A percentile compares a stretch with the other conserved stretches of the same genome.
Evolutionary conservation across 2,113 vertebrate genomes (phyloP).

Genomic region (Calcarius ornatus): DNA sequence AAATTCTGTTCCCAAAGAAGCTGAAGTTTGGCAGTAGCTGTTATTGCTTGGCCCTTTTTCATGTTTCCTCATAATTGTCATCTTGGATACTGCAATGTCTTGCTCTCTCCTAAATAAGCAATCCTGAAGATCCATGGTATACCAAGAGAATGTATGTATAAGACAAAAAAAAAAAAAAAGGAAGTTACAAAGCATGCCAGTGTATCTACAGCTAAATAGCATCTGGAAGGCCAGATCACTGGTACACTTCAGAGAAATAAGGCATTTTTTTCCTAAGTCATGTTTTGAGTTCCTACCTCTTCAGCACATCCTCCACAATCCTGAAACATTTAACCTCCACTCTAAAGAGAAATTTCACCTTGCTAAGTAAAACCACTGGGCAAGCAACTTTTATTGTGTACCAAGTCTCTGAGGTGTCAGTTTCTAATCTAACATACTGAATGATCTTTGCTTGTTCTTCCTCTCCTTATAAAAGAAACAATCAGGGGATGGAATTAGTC

Average conservation of each 20-base stretch:
- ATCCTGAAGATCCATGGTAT: not conserved
- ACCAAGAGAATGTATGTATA: not conserved
- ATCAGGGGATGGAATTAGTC: not conserved
- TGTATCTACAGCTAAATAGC: not conserved
- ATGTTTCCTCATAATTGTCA: not conserved
- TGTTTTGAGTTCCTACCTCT: not conserved
- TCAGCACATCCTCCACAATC: not conserved
- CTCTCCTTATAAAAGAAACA: not conserved
- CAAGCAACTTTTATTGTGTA: not conserved
- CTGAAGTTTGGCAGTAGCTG: not conserved
- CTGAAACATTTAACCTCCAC: not conserved
- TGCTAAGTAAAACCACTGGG: not conserved
- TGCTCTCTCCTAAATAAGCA: not conserved
- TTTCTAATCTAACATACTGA: not conserved
- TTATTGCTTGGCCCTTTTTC: not conserved
- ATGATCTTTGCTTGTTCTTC: not conserved
- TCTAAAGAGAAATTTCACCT: not conserved
- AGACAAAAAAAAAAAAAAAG: not conserved
- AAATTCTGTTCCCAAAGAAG: not conserved
- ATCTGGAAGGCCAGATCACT: not conserved
- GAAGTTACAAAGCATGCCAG: not conserved
- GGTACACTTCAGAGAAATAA: not conserved
- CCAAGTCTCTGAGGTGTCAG: not conserved
- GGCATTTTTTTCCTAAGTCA: not conserved
- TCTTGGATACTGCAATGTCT: not conserved